Evolutionary conservation across 1,140 invertebrate genomes (phyloP).

Genomic region (Hylaeus volcanicus): DNA sequence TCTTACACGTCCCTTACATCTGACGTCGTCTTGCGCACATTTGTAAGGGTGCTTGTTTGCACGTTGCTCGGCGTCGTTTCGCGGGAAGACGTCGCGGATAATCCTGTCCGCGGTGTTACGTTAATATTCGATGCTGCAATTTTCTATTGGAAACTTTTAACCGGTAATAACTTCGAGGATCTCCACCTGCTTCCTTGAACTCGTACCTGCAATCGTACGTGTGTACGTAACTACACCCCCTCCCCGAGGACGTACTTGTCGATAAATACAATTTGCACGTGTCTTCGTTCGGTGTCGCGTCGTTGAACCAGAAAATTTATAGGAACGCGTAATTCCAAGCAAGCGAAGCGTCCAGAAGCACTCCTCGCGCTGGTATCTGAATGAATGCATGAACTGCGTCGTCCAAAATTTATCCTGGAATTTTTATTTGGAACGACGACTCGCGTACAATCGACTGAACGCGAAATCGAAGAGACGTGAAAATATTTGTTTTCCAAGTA

Average conservation of each 20-base stretch:
- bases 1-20: not conserved
- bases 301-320: conserved; percentile 21
- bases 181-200: no score
- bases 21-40: not conserved
- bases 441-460: not conserved
- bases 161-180: no score
- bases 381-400: conserved; percentile 40
- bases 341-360: not conserved
- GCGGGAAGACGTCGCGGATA: no score
- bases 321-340: conserved; percentile 19
- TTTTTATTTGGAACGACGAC: conserved; percentile 35
- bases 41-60: not conserved
- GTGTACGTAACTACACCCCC: no score
- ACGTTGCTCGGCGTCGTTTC: no score
- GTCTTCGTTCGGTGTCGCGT: not conserved
- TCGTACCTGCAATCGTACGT: no score
- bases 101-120: no score
- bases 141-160: no score
- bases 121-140: no score
- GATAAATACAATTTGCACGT: not conserved
- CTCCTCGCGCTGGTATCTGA: conserved; percentile 21
- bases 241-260: not conserved
- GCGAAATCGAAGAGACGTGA: conserved; percentile 17
- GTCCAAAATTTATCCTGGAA: conserved; percentile 34
- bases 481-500: conserved; percentile 29